Percentiles rank a stretch among this genome's conserved stretches.
These are phyloP conservation scores for Netelia virgata DNA, from an alignment of 2,888 invertebrate genomes.

Conservation along the genomic window DNA sequence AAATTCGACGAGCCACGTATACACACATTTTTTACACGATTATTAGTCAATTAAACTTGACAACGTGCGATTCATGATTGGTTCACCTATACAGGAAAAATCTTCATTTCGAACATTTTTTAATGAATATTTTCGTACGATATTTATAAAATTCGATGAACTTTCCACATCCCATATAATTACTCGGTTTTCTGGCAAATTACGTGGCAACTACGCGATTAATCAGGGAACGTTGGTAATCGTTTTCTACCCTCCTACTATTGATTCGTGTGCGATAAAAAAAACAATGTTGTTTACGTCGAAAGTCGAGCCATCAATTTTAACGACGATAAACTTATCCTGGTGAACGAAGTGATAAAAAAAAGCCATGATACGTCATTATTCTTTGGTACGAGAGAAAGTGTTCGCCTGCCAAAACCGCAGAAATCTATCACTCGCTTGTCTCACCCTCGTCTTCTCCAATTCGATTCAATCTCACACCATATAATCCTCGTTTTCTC, in stretches of 20 bases:
- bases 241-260: too few species aligned
- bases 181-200: too few species aligned
- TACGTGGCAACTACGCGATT: too few species aligned
- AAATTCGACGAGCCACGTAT: not conserved
- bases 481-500: constrained; percentile 14
- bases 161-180: not conserved
- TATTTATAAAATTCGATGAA: not conserved
- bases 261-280: too few species aligned
- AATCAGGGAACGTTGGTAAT: too few species aligned
- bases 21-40: not conserved
- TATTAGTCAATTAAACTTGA: not conserved
- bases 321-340: not conserved
- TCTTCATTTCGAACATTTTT: constrained; percentile 3
- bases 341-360: not conserved
- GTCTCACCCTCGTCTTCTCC: not conserved
- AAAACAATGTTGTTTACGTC: too few species aligned
- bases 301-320: too few species aligned
- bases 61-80: not conserved
- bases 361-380: not conserved
- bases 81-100: not conserved
- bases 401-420: not conserved
- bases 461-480: not conserved
- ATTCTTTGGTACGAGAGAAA: not conserved
- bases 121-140: not conserved
- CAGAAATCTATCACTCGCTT: not conserved